Evolutionary conservation across 2,113 vertebrate genomes (phyloP).

Genomic region (Corythornis cristatus): DNA sequence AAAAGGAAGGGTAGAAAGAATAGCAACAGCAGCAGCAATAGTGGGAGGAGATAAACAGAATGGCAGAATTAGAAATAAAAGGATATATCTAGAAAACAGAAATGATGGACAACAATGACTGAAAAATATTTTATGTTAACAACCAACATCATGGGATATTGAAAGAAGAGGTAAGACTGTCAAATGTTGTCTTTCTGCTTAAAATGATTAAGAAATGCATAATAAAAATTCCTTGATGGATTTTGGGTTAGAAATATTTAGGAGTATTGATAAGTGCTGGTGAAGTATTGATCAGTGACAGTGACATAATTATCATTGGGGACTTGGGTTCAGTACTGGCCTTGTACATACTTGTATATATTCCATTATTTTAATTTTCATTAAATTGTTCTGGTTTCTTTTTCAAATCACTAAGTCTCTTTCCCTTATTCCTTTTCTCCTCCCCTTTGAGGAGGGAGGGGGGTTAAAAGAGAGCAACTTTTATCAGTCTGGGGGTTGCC

Average conservation of each 20-base stretch:
- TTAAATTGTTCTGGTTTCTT: too few species aligned
- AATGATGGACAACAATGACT: background rate
- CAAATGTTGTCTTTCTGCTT: background rate
- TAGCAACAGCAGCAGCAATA: background rate
- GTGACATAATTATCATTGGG: too few species aligned
- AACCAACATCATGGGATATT: background rate
- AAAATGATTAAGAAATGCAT: background rate
- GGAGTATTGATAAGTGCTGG: background rate
- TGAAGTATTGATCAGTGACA: too few species aligned
- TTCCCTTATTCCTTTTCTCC: too few species aligned
- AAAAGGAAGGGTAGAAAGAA: slow-evolving; percentile 19
- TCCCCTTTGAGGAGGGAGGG: too few species aligned
- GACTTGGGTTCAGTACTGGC: too few species aligned
- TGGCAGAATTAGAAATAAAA: background rate
- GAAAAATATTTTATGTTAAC: background rate
- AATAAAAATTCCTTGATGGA: background rate
- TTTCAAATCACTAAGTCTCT: too few species aligned
- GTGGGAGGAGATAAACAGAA: background rate
- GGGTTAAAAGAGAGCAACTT: too few species aligned
- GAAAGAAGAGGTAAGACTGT: background rate
- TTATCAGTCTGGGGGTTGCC: too few species aligned
- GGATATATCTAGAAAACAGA: background rate
- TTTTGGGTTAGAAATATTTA: background rate
- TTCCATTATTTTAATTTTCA: too few species aligned
- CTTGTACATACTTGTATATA: too few species aligned